phyloP scores from a whole-genome alignment of 2,113 vertebrate genomes.

The Catagonus wagneri region DNA sequence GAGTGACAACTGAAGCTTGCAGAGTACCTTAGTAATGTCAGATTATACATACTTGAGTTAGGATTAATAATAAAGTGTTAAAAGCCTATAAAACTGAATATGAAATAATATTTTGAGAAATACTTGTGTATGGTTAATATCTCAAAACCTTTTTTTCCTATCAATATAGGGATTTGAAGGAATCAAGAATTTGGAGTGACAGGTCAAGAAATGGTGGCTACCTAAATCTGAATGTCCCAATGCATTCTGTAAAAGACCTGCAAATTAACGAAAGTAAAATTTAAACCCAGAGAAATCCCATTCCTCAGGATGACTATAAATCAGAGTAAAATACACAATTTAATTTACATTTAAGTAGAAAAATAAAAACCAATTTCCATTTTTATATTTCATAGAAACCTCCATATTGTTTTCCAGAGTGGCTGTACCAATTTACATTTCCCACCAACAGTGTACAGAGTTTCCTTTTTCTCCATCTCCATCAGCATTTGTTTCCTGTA shows the following conservation, averaged over 20 bases:
- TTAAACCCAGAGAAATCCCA: not conserved
- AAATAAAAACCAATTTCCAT: conserved; percentile 15
- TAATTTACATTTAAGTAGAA: not conserved
- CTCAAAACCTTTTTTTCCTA: not conserved
- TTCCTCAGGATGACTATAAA: not conserved
- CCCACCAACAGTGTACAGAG: not conserved
- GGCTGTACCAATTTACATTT: not conserved
- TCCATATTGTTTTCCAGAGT: not conserved
- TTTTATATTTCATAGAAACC: not conserved
- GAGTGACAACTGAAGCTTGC: not conserved
- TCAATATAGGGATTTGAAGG: not conserved
- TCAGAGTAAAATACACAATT: not conserved
- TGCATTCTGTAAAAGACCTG: not conserved
- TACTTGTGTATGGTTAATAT: not conserved
- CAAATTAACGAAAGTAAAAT: not conserved
- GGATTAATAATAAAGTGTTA: not conserved
- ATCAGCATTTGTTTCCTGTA: not conserved
- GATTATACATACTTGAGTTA: not conserved
- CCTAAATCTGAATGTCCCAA: not conserved
- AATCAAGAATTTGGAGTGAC: not conserved
- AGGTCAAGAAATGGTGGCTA: not conserved
- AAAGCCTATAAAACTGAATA: not conserved
- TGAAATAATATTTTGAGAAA: not conserved
- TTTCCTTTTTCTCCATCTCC: not conserved
- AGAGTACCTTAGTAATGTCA: not conserved